These are phyloP conservation scores for Diabrotica undecimpunctata DNA, from an alignment of 1,140 invertebrate genomes.

Conservation along the genomic window DNA sequence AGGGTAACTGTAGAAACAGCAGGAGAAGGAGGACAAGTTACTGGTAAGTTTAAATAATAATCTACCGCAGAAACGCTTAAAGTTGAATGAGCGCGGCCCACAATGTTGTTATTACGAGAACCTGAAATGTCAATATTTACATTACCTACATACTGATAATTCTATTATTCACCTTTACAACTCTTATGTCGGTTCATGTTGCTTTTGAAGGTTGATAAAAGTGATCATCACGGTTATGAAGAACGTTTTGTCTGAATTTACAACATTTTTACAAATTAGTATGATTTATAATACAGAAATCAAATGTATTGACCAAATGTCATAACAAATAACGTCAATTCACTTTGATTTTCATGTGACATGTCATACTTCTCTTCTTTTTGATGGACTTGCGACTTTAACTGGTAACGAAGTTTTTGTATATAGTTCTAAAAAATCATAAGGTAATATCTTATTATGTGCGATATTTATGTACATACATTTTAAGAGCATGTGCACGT, in stretches of 20 bases:
- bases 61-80: slow-evolving; percentile 44
- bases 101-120: slow-evolving; percentile 8
- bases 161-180: background rate
- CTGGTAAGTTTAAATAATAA: slow-evolving; percentile 42
- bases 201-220: background rate
- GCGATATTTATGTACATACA: too few relatives aligned
- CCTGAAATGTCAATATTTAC: background rate
- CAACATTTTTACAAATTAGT: background rate
- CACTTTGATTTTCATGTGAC: too few relatives aligned
- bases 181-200: background rate
- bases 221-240: background rate
- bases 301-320: background rate
- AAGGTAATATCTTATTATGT: too few relatives aligned
- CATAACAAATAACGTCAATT: background rate
- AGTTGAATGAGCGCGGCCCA: slow-evolving; percentile 43
- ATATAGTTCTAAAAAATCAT: too few relatives aligned
- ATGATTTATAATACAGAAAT: too few relatives aligned
- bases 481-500: too few relatives aligned
- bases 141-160: background rate
- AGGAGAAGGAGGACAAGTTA: slow-evolving; percentile 41
- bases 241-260: background rate
- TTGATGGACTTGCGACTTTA: too few relatives aligned
- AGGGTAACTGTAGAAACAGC: slow-evolving; percentile 59
- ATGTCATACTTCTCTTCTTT: too few relatives aligned
- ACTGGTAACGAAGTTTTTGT: too few relatives aligned